Conservation (phyloP, 2,888 invertebrate species). For the Tipula vernalis region DNA sequence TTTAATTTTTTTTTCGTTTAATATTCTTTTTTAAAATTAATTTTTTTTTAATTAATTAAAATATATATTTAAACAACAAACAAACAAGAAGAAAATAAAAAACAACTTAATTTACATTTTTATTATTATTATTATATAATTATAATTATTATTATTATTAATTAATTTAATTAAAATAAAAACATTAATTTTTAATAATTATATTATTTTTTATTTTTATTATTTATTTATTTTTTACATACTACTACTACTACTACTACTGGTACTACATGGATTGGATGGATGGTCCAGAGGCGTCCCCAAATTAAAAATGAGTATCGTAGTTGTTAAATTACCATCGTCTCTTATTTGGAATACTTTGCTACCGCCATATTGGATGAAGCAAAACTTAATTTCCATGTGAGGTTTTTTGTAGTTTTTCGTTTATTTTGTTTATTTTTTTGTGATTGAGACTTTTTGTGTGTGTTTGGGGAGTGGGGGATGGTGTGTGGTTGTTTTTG, state of each 20-base stretch:
- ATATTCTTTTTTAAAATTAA: background rate
- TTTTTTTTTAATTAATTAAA: background rate
- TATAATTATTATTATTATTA: background rate
- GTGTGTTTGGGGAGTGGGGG: background rate
- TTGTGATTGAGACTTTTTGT: no score
- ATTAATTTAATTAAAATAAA: slow-evolving; percentile 4
- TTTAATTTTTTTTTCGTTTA: background rate
- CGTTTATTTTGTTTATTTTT: background rate
- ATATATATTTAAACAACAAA: background rate
- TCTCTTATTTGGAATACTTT: background rate
- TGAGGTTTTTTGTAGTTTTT: background rate
- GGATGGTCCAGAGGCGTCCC: background rate
- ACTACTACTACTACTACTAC: no score
- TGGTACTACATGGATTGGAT: background rate
- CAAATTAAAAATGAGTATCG: background rate
- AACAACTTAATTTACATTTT: background rate
- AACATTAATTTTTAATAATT: slow-evolving; percentile 4
- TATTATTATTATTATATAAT: background rate
- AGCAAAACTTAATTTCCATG: background rate
- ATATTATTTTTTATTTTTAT: background rate
- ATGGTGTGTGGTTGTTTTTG: background rate
- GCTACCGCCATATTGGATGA: background rate
- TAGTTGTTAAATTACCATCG: background rate
- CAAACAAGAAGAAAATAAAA: background rate
- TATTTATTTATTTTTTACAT: background rate